phyloP scores from a whole-genome alignment of 53 echinoderm and acorn worm species.

The Holothuria scabra region DNA sequence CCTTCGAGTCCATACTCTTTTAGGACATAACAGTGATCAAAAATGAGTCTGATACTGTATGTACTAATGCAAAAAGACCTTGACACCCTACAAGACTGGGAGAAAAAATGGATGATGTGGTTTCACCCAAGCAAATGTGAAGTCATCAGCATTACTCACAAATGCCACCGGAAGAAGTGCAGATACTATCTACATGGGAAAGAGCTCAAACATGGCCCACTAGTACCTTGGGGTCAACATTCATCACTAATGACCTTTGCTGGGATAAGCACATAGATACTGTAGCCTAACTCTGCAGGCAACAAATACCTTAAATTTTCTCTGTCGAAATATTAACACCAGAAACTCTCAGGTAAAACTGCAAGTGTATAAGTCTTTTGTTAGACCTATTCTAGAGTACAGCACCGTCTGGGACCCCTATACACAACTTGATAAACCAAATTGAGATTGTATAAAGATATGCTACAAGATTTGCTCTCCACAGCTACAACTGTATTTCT shows the following conservation, averaged over 20 bases:
- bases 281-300: conserved; percentile 40
- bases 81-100: no score
- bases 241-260: conserved; percentile 37
- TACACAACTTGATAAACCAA: background rate
- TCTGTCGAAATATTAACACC: conserved; percentile 30
- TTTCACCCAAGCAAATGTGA: conserved; percentile 53
- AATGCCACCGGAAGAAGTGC: background rate
- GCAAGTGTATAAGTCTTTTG: conserved; percentile 34
- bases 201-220: conserved; percentile 8
- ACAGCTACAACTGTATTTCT: background rate
- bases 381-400: conserved; percentile 40
- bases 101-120: conserved; percentile 52
- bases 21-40: no score
- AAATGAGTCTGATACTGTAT: no score
- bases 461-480: background rate
- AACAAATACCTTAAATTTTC: conserved; percentile 23
- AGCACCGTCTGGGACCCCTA: conserved; percentile 37
- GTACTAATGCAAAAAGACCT: no score
- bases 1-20: no score
- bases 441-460: background rate
- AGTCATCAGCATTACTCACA: conserved; percentile 50
- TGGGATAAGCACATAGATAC: conserved; percentile 55
- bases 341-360: background rate
- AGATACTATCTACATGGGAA: conserved; percentile 42
- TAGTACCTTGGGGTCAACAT: conserved; percentile 52